Evolutionary conservation across 2,797 vertebrate species (phyloP).

Genomic region (Netta rufina): DNA sequence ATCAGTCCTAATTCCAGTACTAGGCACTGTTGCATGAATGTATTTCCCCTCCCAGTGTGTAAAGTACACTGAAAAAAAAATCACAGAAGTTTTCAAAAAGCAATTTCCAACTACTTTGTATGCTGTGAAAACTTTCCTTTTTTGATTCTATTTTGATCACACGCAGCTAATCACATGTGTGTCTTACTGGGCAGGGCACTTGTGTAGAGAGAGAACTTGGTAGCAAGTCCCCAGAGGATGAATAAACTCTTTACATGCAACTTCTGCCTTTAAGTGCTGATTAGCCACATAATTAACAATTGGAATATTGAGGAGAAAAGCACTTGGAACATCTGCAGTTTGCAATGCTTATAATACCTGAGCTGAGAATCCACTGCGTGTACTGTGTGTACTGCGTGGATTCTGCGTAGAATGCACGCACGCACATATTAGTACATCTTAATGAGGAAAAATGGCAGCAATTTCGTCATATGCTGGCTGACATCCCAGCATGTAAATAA

Average conservation of each 20-base stretch:
- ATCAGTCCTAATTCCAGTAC: neutral
- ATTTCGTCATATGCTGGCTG: neutral
- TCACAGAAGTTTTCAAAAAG: neutral
- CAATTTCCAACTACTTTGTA: neutral
- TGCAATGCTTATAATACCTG: neutral
- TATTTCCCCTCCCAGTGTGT: neutral
- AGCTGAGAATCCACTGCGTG: neutral
- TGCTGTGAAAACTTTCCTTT: neutral
- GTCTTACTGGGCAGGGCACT: neutral
- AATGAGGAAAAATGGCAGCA: neutral
- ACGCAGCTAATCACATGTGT: neutral
- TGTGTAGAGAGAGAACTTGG: neutral
- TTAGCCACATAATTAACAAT: neutral
- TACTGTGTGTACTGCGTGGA: neutral
- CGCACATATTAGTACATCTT: neutral
- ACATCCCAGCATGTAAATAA: neutral
- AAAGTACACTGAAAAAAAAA: neutral
- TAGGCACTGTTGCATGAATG: neutral
- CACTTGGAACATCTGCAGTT: neutral
- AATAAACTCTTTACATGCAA: constrained; percentile 19
- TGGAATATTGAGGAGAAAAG: neutral
- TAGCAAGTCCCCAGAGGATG: neutral
- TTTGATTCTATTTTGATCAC: neutral
- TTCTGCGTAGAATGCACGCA: neutral
- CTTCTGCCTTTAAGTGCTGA: neutral